These are phyloP conservation scores for Diorhabda elongata DNA, from an alignment of 1,140 invertebrate genomes.

Conservation along the genomic window DNA sequence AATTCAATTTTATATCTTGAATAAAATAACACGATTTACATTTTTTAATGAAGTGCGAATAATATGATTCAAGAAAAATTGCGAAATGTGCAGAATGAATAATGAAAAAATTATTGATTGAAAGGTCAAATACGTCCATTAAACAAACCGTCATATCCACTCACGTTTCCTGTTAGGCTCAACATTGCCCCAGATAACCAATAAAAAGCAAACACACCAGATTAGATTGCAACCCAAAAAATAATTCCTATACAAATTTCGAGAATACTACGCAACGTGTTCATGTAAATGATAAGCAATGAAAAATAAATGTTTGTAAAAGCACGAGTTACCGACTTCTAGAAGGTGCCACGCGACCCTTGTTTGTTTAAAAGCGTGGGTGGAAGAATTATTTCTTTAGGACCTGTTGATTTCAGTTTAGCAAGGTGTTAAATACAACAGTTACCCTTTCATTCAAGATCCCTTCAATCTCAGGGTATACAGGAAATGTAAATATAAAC, in stretches of 20 bases:
- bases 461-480: background rate
- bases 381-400: constrained; percentile 18
- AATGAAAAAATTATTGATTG: background rate
- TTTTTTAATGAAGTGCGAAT: too few species aligned
- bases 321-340: background rate
- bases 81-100: too few species aligned
- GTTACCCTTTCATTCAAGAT: constrained; percentile 12
- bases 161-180: background rate
- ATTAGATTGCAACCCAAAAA: background rate
- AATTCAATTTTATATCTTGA: too few species aligned
- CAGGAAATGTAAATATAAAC: constrained; percentile 16
- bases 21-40: too few species aligned
- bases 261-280: background rate
- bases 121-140: constrained; percentile 2
- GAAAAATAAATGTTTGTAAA: constrained; percentile 6
- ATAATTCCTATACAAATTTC: background rate
- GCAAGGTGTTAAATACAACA: constrained; percentile 10
- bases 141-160: background rate
- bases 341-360: constrained; percentile 10
- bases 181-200: background rate
- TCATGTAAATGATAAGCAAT: constrained; percentile 13
- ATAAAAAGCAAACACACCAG: background rate
- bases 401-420: constrained; percentile 15
- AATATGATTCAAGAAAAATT: too few species aligned
- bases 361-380: constrained; percentile 14